Conservation (phyloP, 2,113 vertebrate genomes). For the Archilochus colubris region DNA sequence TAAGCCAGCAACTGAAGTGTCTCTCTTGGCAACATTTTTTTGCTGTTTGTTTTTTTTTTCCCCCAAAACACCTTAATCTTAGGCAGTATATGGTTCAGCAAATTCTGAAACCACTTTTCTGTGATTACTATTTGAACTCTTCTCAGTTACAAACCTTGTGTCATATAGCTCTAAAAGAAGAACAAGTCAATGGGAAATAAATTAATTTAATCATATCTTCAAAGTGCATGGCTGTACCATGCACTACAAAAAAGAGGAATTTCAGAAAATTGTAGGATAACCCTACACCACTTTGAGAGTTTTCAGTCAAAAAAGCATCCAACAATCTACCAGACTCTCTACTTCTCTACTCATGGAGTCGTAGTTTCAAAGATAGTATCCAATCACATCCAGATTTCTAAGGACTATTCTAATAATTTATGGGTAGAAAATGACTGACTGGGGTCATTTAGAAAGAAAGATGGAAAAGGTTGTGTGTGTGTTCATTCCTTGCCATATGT, state of each 20-base stretch:
- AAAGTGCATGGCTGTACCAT: background rate
- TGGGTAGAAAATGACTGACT: background rate
- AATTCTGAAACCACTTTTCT: background rate
- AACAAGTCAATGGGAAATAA: background rate
- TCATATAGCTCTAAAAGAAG: background rate
- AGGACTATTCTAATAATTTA: background rate
- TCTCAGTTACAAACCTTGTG: background rate
- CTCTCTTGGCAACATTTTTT: background rate
- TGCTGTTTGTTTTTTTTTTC: background rate
- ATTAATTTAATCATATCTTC: background rate
- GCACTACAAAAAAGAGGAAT: background rate
- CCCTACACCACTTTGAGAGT: background rate
- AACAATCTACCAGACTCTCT: background rate
- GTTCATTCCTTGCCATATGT: background rate
- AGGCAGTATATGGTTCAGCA: background rate
- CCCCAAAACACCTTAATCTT: background rate
- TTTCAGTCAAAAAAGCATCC: background rate
- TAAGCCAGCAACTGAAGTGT: background rate
- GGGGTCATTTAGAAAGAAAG: background rate
- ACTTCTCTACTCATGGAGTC: background rate
- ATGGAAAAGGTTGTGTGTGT: background rate
- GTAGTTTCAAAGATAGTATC: background rate
- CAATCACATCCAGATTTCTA: background rate
- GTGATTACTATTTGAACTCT: background rate
- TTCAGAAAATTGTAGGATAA: background rate